Percentiles rank a stretch among this genome's conserved stretches.
Evolutionary conservation across 2,797 vertebrate species (phyloP).

Genomic region (Lacerta agilis): DNA sequence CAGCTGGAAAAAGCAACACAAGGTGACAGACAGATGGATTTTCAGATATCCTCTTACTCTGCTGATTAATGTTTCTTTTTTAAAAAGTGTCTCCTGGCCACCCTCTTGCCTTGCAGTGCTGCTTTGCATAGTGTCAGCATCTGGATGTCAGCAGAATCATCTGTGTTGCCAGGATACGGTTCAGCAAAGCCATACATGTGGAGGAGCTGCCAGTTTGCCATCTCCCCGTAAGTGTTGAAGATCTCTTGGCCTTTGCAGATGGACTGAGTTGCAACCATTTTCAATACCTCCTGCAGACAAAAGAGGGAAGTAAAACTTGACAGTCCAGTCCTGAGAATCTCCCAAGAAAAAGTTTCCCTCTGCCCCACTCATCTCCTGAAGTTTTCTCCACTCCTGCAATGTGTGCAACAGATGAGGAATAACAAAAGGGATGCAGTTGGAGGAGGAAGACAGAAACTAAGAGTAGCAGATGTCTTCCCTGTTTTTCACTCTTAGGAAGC

Average conservation of each 20-base stretch:
- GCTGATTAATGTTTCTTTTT: no score
- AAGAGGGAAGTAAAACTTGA: not conserved
- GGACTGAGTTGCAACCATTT: slow-evolving; percentile 86
- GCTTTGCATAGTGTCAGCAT: slow-evolving; percentile 82
- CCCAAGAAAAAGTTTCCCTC: not conserved
- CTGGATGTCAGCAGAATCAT: slow-evolving; percentile 90
- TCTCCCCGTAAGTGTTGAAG: slow-evolving; percentile 95
- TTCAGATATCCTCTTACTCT: not conserved
- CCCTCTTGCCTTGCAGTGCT: slow-evolving; percentile 80
- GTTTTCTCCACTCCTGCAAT: not conserved
- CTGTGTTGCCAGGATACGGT: slow-evolving; percentile 84
- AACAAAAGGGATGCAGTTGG: no score
- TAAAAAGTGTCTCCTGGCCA: not conserved
- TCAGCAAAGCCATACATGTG: slow-evolving; percentile 97
- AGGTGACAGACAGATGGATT: not conserved
- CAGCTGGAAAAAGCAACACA: not conserved
- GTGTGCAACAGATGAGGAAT: no score
- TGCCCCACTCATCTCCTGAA: not conserved
- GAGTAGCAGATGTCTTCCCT: no score
- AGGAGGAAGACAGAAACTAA: no score
- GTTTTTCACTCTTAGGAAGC: no score
- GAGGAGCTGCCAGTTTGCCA: slow-evolving; percentile 96
- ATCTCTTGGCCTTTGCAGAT: slow-evolving; percentile 87
- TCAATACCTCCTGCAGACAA: slow-evolving; percentile 83
- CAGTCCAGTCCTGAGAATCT: not conserved